Conservation (phyloP, 2,888 invertebrate genomes). For the Drosophila meridiana region DNA sequence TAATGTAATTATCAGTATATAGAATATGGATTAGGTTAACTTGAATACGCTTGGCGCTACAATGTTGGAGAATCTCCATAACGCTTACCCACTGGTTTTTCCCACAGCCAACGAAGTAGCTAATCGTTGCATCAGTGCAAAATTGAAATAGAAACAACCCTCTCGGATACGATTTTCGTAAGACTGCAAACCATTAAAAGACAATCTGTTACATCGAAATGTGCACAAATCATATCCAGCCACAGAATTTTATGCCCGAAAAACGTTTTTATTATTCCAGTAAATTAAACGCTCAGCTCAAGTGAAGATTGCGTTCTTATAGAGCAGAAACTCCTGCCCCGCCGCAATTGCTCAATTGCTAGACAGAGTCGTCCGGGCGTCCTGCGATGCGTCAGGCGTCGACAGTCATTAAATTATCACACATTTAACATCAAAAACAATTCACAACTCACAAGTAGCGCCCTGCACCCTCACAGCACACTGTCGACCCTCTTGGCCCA, state of each 20-base stretch:
- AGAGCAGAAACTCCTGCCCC: slow-evolving; percentile 2
- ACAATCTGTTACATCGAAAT: slow-evolving; percentile 79
- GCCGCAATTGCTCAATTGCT: slow-evolving; percentile 46
- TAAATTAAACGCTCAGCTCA: slow-evolving; percentile 74
- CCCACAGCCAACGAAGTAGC: slow-evolving; percentile 37
- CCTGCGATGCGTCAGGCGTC: slow-evolving; percentile 72
- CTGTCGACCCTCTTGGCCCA: slow-evolving; percentile 33
- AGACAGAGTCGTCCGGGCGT: slow-evolving; percentile 37
- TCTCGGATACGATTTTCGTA: background rate
- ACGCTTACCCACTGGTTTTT: slow-evolving; percentile 6
- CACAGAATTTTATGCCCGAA: slow-evolving; percentile 70
- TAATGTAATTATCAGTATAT: background rate
- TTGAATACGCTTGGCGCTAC: background rate
- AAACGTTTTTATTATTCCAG: slow-evolving; percentile 81
- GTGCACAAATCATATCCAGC: slow-evolving; percentile 77
- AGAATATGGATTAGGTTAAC: slow-evolving; percentile 10
- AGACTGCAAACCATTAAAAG: slow-evolving; percentile 65
- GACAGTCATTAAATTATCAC: slow-evolving; percentile 84
- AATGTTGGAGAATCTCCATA: background rate
- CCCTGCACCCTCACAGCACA: slow-evolving; percentile 34
- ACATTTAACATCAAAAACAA: slow-evolving; percentile 84
- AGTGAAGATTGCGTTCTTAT: slow-evolving; percentile 55
- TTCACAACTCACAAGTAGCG: slow-evolving; percentile 72
- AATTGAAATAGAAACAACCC: slow-evolving; percentile 29
- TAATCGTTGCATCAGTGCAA: slow-evolving; percentile 25